Conservation (phyloP, 2,113 vertebrate species). For the Peucedramus taeniatus region DNA sequence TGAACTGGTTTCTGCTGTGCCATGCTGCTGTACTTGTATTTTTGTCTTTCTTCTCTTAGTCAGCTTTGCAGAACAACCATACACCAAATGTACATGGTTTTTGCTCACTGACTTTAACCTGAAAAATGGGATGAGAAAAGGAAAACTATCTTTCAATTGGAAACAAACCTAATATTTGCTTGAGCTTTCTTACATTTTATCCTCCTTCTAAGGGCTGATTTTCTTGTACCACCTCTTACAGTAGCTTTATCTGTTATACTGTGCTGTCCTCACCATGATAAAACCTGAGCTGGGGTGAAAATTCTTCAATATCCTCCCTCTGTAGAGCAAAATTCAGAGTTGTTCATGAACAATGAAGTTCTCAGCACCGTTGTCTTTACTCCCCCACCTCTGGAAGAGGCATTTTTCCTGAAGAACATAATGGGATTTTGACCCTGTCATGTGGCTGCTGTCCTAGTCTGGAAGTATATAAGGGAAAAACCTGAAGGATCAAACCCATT, state of each 20-base stretch:
- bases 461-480: not conserved
- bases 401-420: not conserved
- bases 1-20: not conserved
- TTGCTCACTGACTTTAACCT: not conserved
- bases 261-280: not conserved
- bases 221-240: not conserved
- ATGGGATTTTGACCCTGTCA: not conserved
- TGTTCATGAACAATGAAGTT: not conserved
- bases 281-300: not conserved
- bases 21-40: not conserved
- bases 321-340: not conserved
- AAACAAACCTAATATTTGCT: not conserved
- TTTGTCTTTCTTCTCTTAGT: not conserved
- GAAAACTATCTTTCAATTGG: not conserved
- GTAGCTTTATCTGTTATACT: not conserved
- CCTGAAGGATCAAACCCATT: not conserved
- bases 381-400: not conserved
- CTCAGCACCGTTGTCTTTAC: not conserved
- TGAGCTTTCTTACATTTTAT: not conserved
- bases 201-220: not conserved
- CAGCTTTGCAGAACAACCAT: not conserved
- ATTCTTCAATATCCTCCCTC: not conserved
- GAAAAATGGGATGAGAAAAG: not conserved
- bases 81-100: not conserved
- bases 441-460: not conserved